A percentile compares a stretch with the other conserved stretches of the same genome.
Evolutionary conservation across 2,113 vertebrate genomes (phyloP).

Genomic region (Cygnus buccinator): DNA sequence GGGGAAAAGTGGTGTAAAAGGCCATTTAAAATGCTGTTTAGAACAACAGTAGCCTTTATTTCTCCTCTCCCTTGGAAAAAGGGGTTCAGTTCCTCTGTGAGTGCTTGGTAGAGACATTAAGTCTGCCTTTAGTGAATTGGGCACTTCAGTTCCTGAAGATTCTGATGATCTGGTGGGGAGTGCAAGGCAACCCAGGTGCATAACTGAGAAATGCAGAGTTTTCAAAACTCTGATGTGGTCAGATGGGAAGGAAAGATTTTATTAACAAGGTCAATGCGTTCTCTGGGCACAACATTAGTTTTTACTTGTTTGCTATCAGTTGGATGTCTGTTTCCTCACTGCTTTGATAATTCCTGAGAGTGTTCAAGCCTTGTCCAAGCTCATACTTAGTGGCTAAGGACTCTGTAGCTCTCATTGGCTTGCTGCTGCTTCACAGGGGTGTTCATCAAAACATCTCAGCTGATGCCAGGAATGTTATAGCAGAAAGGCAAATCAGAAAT

Average conservation of each 20-base stretch:
- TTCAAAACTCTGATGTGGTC: background rate
- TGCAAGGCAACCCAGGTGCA: background rate
- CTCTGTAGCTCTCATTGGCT: background rate
- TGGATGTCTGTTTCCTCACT: background rate
- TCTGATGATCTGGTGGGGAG: background rate
- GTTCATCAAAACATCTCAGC: fast-evolving
- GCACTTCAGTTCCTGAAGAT: background rate
- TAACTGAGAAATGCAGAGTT: background rate
- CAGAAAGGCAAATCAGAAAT: background rate
- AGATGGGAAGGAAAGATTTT: background rate
- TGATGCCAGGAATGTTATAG: background rate
- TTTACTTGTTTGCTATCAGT: background rate
- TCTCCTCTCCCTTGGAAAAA: background rate
- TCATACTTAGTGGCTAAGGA: background rate
- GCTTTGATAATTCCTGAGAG: background rate
- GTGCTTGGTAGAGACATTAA: background rate
- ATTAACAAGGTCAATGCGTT: background rate
- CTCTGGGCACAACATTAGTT: fast-evolving
- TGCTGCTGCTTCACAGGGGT: background rate
- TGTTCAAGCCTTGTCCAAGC: background rate
- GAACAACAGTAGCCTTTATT: background rate
- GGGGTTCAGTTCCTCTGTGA: background rate
- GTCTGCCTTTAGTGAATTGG: background rate
- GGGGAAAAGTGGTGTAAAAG: background rate
- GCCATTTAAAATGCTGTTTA: background rate